Conservation (phyloP, 1,140 invertebrate species). For the Amphibalanus amphitrite region DNA sequence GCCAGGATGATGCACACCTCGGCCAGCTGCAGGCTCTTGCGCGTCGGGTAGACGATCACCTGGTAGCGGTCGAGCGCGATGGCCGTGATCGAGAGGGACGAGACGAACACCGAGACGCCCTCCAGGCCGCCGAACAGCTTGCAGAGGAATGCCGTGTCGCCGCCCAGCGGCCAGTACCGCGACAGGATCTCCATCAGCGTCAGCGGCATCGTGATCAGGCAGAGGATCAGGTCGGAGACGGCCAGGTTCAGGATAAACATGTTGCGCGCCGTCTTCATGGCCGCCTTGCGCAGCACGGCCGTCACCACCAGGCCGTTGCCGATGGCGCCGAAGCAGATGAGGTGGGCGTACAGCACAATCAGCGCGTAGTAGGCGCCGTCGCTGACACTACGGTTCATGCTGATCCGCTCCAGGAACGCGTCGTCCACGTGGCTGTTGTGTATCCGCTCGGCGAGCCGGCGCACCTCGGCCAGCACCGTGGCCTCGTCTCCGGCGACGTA, state of each 20-base stretch:
- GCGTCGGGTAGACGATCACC: no score
- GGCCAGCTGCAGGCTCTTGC: constrained; percentile 49
- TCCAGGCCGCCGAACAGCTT: constrained; percentile 36
- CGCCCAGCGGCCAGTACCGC: no score
- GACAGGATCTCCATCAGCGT: constrained; percentile 30
- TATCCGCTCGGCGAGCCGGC: no score
- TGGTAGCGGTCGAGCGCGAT: no score
- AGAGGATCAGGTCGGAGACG: constrained; percentile 38
- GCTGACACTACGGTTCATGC: constrained; percentile 13
- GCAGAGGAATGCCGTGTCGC: no score
- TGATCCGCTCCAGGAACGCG: no score
- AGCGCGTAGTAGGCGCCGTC: constrained; percentile 17
- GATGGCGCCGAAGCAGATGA: constrained; percentile 13
- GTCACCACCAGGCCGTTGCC: constrained; percentile 25
- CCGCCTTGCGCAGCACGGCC: no score
- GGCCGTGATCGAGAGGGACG: no score
- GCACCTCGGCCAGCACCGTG: no score
- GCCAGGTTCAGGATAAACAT: constrained; percentile 43
- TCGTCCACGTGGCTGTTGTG: no score
- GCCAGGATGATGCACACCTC: constrained; percentile 49
- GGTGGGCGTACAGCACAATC: constrained; percentile 12
- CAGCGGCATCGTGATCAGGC: constrained; percentile 37
- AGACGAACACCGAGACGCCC: constrained; percentile 33
- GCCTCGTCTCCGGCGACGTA: no score
- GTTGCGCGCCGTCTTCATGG: no score